Evolutionary conservation across 2,888 invertebrate genomes (phyloP).

Genomic region (Liodrosophila aerea): DNA sequence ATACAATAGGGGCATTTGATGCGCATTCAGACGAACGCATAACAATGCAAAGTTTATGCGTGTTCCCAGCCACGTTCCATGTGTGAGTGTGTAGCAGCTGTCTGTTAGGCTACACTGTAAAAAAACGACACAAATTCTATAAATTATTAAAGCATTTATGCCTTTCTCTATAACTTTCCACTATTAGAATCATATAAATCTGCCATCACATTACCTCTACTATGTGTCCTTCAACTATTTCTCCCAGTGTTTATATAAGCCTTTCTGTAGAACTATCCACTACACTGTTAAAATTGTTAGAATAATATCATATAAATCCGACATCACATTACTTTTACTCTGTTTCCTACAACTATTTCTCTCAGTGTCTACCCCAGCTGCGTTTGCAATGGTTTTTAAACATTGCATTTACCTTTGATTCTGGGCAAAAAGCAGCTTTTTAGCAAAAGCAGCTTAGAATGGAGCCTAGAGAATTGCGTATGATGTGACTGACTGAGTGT

Average conservation of each 20-base stretch:
- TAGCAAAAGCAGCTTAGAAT: not conserved
- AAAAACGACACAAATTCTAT: too few species aligned
- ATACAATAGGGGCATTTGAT: slow-evolving; percentile 35
- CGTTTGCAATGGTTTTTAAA: slow-evolving; percentile 63
- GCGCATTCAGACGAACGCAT: slow-evolving; percentile 66
- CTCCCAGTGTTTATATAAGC: too few species aligned
- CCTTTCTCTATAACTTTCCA: too few species aligned
- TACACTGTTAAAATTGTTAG: too few species aligned
- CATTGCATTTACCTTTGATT: slow-evolving; percentile 77
- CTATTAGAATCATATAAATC: too few species aligned
- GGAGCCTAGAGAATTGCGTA: not conserved
- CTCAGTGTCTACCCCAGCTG: slow-evolving; percentile 50
- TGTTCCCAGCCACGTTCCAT: slow-evolving; percentile 33
- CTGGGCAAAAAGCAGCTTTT: slow-evolving; percentile 49
- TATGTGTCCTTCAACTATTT: too few species aligned
- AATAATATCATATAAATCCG: too few species aligned
- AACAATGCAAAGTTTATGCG: slow-evolving; percentile 78
- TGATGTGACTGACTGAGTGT: not conserved
- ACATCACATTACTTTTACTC: not conserved
- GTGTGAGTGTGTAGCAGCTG: slow-evolving; percentile 30
- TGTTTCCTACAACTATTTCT: slow-evolving; percentile 3
- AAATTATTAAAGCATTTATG: too few species aligned
- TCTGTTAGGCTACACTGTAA: slow-evolving; percentile 19
- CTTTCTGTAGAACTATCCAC: not conserved
- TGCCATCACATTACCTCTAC: too few species aligned